These are phyloP conservation scores for Acrocephalus arundinaceus DNA, from an alignment of 2,113 vertebrate genomes.

Conservation along the genomic window DNA sequence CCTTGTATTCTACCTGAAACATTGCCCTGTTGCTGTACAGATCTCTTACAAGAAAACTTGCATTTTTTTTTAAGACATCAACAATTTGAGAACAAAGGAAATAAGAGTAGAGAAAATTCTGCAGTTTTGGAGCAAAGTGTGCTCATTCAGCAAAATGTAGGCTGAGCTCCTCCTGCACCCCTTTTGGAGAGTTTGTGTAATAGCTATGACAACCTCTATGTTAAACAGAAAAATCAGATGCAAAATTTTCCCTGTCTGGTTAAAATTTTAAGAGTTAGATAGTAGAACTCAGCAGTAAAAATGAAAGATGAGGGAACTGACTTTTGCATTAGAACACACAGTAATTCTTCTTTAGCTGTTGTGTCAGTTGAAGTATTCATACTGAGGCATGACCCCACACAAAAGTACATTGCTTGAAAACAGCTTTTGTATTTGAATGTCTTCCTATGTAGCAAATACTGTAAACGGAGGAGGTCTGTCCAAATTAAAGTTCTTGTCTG, in stretches of 20 bases:
- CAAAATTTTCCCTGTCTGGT: not conserved
- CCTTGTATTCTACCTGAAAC: conserved; percentile 45
- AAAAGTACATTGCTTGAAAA: not conserved
- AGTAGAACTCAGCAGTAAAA: not conserved
- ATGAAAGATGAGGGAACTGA: not conserved
- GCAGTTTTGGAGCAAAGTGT: not conserved
- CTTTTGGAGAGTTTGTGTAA: not conserved
- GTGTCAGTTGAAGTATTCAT: not conserved
- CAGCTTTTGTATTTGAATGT: not conserved
- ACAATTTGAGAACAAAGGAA: conserved; percentile 31
- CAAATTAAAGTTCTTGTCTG: not conserved
- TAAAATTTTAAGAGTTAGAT: not conserved
- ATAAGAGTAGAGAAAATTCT: not conserved
- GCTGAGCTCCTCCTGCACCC: not conserved
- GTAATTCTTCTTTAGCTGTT: not conserved
- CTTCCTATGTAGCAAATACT: not conserved
- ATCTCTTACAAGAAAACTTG: conserved; percentile 53
- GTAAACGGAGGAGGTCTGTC: not conserved
- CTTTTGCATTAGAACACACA: not conserved
- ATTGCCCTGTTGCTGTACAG: conserved; percentile 63
- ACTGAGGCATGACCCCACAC: not conserved
- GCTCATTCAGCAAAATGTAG: not conserved
- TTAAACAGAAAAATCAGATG: not conserved
- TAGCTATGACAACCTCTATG: not conserved
- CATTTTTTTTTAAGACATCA: not conserved